Evolutionary conservation across 1,140 invertebrate species (phyloP).

Genomic region (Meloidogyne exigua): DNA sequence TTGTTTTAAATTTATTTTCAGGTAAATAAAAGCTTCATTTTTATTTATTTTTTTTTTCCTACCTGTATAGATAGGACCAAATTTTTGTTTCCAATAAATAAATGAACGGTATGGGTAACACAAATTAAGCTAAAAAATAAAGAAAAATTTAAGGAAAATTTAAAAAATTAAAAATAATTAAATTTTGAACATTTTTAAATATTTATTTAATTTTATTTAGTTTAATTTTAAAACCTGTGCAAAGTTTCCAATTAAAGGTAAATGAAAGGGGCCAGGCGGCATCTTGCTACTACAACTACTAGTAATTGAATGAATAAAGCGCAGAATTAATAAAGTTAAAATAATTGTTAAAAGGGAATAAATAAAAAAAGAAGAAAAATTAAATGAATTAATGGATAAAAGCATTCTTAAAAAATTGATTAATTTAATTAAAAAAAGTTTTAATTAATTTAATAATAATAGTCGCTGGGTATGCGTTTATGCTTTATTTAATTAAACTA

Average conservation of each 20-base stretch:
- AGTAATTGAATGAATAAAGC: too few relatives aligned
- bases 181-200: neutral
- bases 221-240: conserved; percentile 14
- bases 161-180: neutral
- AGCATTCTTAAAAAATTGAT: too few relatives aligned
- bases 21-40: neutral
- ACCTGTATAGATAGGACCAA: conserved; percentile 45
- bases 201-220: conserved; percentile 2
- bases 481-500: too few relatives aligned
- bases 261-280: conserved; percentile 28
- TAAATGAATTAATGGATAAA: too few relatives aligned
- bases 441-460: too few relatives aligned
- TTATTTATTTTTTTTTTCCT: neutral
- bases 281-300: neutral
- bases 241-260: conserved; percentile 36
- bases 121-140: conserved; percentile 39
- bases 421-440: too few relatives aligned
- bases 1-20: neutral
- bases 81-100: conserved; percentile 39
- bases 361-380: too few relatives aligned
- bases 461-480: too few relatives aligned
- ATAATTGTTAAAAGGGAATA: too few relatives aligned
- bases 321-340: too few relatives aligned
- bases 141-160: neutral
- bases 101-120: conserved; percentile 44